Base-by-base conservation (phyloP, 2,888 invertebrate genomes). In the Agrochola circellaris region DNA sequence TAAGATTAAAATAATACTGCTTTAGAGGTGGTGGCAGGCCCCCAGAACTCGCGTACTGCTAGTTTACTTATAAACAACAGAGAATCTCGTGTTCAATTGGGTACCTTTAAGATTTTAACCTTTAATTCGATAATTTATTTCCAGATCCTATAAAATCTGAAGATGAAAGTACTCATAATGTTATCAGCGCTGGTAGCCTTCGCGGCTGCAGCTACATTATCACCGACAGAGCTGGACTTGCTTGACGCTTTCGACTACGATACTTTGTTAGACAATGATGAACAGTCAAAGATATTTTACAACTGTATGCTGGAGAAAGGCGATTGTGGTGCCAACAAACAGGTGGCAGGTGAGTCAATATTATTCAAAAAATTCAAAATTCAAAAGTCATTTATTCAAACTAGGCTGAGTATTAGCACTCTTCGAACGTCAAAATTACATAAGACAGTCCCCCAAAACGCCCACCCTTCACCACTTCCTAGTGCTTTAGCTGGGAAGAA, bases 251-350 rank as follows among this genome's bases (percentile, higher is more conserved):
- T 86, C 42, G 91, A 93, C 64, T 81, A 90, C 15, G 76, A 90
- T 0, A 78, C 75, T 5, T 20, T 92, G 0, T 76, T 93, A 4
- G 83, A 88, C 15, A 88, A 93, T 68, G 91, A 92, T 2, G 81
- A 81, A 2, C 75, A 81, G 58, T 85, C 89, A 26, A 89, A 89
- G 54, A 77, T 77, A 5, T 74, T 88, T 5, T 87, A 91, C 56
- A 87, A 86, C 13, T 95, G 94, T 80, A 34, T 94, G 5, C 85
- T 92, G 85, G 92, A 91, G 5, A 79, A 76, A 42, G 60, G 42
- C 0, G 71, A 81, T 0, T 87, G 87, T n/a, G 78, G 76, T 30
- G 71, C 74, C 4, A 65, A 65, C 51, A 60, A 87, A 58, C 20
- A 30, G 6, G 0, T 86, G 17, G 82, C 67, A 72, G 86, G 86